These are phyloP conservation scores for Lemur catta DNA, from an alignment of 2,797 vertebrate genomes.

Conservation along the genomic window DNA sequence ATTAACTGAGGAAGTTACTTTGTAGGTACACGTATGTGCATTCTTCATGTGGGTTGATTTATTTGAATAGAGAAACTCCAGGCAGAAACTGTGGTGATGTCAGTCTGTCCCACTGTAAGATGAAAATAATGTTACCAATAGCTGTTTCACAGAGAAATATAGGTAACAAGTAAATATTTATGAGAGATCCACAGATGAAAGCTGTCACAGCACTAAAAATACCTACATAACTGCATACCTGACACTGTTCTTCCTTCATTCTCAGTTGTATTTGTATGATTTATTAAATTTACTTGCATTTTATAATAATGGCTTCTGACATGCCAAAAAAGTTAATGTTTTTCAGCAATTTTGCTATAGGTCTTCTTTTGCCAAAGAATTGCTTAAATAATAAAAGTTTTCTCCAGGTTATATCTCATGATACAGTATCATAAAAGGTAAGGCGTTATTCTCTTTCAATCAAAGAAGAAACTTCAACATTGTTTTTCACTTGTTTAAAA, in stretches of 20 bases:
- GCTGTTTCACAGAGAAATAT: background rate
- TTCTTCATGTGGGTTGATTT: background rate
- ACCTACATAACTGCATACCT: background rate
- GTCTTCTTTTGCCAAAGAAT: background rate
- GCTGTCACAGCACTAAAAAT: background rate
- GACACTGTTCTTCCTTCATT: background rate
- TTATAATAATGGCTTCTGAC: background rate
- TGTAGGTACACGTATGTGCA: accelerated
- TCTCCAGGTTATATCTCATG: background rate
- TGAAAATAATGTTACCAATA: background rate
- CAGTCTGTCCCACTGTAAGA: background rate
- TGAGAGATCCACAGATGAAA: background rate
- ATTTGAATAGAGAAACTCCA: background rate
- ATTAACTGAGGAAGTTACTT: background rate
- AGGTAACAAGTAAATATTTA: background rate
- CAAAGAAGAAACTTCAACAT: background rate
- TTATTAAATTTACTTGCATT: conserved; percentile 24
- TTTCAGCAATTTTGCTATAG: background rate
- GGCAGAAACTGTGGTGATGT: background rate
- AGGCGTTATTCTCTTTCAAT: background rate
- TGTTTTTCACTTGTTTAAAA: background rate
- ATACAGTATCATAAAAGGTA: background rate
- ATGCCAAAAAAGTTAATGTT: background rate
- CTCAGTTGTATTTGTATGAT: background rate
- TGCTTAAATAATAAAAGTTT: background rate